Conservation (phyloP, 2,888 invertebrate genomes). For the Prosapia bicincta region DNA sequence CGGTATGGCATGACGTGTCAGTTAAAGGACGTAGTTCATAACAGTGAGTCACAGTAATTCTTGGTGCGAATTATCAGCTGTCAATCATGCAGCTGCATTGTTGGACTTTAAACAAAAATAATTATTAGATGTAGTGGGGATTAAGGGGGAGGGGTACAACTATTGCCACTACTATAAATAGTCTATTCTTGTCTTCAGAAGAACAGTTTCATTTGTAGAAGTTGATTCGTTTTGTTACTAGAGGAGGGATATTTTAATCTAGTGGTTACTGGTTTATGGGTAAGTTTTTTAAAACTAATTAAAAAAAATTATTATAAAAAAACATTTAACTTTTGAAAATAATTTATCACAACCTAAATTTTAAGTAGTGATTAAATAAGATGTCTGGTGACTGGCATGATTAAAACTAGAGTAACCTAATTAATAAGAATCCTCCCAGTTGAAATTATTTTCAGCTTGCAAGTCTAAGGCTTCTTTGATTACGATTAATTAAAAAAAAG, state of each 20-base stretch:
- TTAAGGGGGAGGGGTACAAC: conserved; percentile 20
- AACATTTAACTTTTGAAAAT: neutral
- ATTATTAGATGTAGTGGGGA: conserved; percentile 22
- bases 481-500: too few relatives aligned
- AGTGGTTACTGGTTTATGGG: conserved; percentile 33
- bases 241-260: conserved; percentile 8
- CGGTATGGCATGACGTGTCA: neutral
- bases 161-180: conserved; percentile 22
- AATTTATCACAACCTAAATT: neutral
- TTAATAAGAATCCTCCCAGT: too few relatives aligned
- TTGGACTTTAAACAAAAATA: conserved; percentile 26
- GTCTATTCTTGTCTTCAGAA: neutral
- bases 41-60: neutral
- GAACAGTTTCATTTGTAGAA: too few relatives aligned
- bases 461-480: too few relatives aligned
- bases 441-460: too few relatives aligned
- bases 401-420: too few relatives aligned
- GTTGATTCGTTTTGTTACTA: neutral
- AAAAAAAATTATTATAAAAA: neutral
- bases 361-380: neutral
- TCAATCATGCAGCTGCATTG: conserved; percentile 20
- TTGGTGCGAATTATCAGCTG: conserved; percentile 15
- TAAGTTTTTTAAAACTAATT: conserved; percentile 7
- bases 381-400: too few relatives aligned
- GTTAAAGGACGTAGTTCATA: neutral